Conservation (phyloP, 2,888 invertebrate genomes). For the Tineola bisselliella region DNA sequence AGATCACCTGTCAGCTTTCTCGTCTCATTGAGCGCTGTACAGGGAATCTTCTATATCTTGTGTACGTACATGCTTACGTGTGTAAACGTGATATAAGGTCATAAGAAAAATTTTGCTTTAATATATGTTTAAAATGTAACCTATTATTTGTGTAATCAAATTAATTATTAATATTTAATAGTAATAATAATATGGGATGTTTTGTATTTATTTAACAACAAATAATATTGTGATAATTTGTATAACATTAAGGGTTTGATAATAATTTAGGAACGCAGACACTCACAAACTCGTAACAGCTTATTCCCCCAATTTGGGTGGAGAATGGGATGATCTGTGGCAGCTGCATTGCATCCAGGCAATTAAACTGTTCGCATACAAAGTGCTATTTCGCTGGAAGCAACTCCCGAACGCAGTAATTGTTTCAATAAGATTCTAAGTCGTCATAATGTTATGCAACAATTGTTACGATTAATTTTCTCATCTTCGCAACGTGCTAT, state of each 20-base stretch:
- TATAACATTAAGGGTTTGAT: background rate
- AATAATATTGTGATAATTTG: background rate
- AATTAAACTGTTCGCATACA: slow-evolving; percentile 51
- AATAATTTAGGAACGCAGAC: background rate
- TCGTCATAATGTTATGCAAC: slow-evolving; percentile 27
- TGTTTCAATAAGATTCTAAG: slow-evolving; percentile 53
- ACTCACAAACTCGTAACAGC: background rate
- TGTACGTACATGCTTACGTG: background rate
- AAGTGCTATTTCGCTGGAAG: slow-evolving; percentile 44
- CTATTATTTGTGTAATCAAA: background rate
- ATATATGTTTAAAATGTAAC: background rate
- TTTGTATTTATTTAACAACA: too few species aligned
- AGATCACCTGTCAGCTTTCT: slow-evolving; percentile 36
- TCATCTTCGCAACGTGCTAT: background rate
- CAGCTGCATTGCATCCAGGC: slow-evolving; percentile 17
- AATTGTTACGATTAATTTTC: background rate
- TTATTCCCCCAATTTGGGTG: slow-evolving; percentile 7
- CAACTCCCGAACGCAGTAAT: slow-evolving; percentile 42
- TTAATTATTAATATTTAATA: too few species aligned
- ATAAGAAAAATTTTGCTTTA: background rate
- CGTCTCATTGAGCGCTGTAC: slow-evolving; percentile 10
- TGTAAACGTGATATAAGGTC: background rate
- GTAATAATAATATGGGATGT: too few species aligned
- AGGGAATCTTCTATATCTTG: background rate
- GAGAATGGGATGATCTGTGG: background rate